Evolutionary conservation across 2,888 invertebrate species (phyloP), one percentile per base, ranked within the genome.

Genomic region (Iselma pallidipennis): DNA sequence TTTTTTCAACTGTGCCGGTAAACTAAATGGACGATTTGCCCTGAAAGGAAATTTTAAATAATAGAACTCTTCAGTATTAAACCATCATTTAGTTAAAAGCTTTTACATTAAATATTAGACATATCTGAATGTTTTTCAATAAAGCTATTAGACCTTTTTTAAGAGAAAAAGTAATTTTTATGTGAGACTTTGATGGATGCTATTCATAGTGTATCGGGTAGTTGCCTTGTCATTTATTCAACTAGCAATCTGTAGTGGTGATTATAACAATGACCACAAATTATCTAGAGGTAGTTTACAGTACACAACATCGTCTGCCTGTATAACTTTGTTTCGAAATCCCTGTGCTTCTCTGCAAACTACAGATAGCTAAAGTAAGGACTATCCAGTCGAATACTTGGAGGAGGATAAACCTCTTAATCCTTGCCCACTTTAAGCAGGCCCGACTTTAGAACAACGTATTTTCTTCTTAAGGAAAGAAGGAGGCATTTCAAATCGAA

Each of bases 1-100:
- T 80, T 90, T 90, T 83, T 88, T 89, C 78, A 90, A 85, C 79
- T 89, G 89, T 72, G 88, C 83, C 50, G 75, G 69, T 68, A 78
- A 78, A 66, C 78, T 78, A 70, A 80, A 79, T 51, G 80, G 74
- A 61, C 81, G 81, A 75, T 71, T 78, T 57, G 80, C 78, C 77
- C 82, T 82, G 77, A 19, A 80, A 80, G 42, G 23, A 54, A 65
- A 45, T 29, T 45, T 29, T 1, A 29, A 29, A 31, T 16, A 29
- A 31, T 31, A 29, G 21, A 52, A 19, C 25, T 48, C 10, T 55
- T 21, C 16, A 7, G 16, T 37, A 19, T 16, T n/a, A 52, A 16
- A 52, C n/a, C 28, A 45, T 45, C 45, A 45, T 45, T 45, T 21
- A 45, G 45, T 45, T 45, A 45, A 45, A 45, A 45, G 45, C 45